These are phyloP conservation scores for Aromia moschata DNA, from an alignment of 2,888 invertebrate species.

Conservation along the genomic window DNA sequence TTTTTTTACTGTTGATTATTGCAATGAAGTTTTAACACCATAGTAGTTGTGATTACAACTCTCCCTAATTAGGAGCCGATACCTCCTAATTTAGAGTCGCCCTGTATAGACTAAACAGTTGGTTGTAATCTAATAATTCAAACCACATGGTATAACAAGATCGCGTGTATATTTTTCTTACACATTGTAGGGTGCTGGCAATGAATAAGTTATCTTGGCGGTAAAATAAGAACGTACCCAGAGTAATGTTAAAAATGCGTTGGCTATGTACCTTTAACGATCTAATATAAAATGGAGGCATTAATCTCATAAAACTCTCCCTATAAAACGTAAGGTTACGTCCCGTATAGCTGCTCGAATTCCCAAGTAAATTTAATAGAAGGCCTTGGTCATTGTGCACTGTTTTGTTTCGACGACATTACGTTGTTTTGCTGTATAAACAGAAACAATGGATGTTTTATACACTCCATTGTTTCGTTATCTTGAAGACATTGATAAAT, in stretches of 20 bases:
- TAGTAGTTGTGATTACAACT: too few relatives aligned
- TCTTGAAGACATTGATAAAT: slow-evolving; percentile 66
- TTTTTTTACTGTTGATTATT: too few relatives aligned
- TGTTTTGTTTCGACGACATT: slow-evolving; percentile 60
- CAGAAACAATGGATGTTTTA: slow-evolving; percentile 64
- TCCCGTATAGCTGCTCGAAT: slow-evolving; percentile 50
- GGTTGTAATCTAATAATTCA: neutral
- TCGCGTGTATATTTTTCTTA: slow-evolving; percentile 2
- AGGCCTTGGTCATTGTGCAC: slow-evolving; percentile 61
- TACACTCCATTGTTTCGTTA: slow-evolving; percentile 64
- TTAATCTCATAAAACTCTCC: slow-evolving; percentile 49
- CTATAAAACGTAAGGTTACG: slow-evolving; percentile 52
- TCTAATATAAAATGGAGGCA: slow-evolving; percentile 42
- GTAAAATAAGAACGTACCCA: slow-evolving; percentile 6
- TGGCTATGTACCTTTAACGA: slow-evolving; percentile 33
- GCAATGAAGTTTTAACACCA: too few relatives aligned
- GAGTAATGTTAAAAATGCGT: slow-evolving; percentile 30
- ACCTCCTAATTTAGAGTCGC: too few relatives aligned
- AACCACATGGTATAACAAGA: neutral
- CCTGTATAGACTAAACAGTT: too few relatives aligned
- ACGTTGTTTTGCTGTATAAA: slow-evolving; percentile 61
- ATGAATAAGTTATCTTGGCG: neutral
- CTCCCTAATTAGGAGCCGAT: too few relatives aligned
- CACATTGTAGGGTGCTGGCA: neutral
- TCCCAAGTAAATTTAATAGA: slow-evolving; percentile 58